A percentile compares a stretch with the other conserved stretches of the same genome.
Evolutionary conservation across 2,113 vertebrate genomes (phyloP).

Genomic region (Anolis sagrei): DNA sequence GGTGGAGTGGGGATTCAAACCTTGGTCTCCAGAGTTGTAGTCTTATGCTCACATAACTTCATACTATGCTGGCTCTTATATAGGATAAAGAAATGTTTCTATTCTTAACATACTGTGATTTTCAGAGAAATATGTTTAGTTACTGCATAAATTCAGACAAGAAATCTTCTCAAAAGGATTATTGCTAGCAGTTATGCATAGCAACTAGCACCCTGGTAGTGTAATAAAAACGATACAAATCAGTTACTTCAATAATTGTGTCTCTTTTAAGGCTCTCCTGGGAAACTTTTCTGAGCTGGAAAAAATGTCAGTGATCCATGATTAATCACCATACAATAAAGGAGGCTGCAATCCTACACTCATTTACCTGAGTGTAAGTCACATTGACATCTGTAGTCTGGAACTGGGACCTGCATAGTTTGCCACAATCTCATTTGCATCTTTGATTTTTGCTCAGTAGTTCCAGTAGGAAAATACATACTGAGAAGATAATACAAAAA

Average conservation of each 20-base stretch:
- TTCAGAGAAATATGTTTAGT: constrained; percentile 41
- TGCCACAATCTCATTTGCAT: not conserved
- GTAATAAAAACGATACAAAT: constrained; percentile 45
- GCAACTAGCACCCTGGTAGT: constrained; percentile 37
- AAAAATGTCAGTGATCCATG: not conserved
- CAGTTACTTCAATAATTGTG: constrained; percentile 23
- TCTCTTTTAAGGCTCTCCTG: not conserved
- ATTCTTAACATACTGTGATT: constrained; percentile 27
- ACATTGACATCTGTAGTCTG: not conserved
- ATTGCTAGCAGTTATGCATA: constrained; percentile 16
- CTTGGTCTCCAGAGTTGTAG: too few relatives aligned
- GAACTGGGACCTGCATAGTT: too few relatives aligned
- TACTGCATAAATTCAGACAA: constrained; percentile 50
- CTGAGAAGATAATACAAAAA: not conserved
- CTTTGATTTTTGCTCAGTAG: not conserved
- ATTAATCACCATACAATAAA: not conserved
- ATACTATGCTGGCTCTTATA: constrained; percentile 16
- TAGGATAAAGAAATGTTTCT: constrained; percentile 28
- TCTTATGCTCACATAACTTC: too few relatives aligned
- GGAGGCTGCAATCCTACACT: not conserved
- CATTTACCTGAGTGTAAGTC: not conserved
- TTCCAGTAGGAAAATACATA: not conserved
- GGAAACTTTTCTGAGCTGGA: not conserved
- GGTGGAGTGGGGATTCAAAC: too few relatives aligned
- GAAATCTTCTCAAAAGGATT: constrained; percentile 38